Conservation (phyloP, 92 coral and sea anemone species). For the Porites lobata region DNA sequence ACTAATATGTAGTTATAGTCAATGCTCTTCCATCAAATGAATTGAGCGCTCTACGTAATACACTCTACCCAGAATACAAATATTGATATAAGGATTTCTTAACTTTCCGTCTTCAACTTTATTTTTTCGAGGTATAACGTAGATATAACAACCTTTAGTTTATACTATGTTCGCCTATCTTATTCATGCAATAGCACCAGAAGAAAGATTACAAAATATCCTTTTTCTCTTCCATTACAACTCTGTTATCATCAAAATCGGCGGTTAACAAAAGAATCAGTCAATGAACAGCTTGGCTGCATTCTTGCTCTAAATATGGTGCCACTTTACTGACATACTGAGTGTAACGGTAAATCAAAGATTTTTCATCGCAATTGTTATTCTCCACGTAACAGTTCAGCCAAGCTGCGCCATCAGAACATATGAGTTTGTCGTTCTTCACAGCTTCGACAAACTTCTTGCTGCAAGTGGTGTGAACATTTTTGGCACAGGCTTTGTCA, state of each 20-base stretch:
- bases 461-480: neutral
- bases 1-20: too few species aligned
- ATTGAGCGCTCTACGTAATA: too few species aligned
- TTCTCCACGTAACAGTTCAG: neutral
- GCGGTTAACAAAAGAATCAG: neutral
- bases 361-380: neutral
- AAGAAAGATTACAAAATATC: too few species aligned
- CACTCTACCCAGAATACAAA: too few species aligned
- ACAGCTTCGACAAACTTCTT: neutral
- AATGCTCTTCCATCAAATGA: too few species aligned
- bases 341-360: constrained; percentile 15
- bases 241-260: neutral
- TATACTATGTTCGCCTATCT: too few species aligned
- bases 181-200: too few species aligned
- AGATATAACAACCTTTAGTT: too few species aligned
- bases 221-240: too few species aligned
- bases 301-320: neutral
- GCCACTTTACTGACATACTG: neutral
- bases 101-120: too few species aligned
- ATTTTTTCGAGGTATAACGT: too few species aligned
- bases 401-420: constrained; percentile 18
- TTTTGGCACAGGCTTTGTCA: constrained; percentile 9
- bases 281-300: neutral
- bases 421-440: neutral
- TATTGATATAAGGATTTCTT: too few species aligned